Conservation (phyloP, 2,797 vertebrate species). For the Ptychadena robeensis region DNA sequence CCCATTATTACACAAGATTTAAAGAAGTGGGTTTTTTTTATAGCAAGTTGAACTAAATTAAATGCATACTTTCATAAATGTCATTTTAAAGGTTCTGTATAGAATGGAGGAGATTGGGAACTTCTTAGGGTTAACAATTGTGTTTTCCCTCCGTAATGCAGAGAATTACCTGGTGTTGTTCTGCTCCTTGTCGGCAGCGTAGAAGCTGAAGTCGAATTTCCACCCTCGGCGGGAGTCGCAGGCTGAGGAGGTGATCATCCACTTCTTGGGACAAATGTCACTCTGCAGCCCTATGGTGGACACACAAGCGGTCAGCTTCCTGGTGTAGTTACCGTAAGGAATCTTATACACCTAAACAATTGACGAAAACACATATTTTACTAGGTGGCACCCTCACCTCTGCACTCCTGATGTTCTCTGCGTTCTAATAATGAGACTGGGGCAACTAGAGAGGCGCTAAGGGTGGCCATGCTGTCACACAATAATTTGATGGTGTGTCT, state of each 20-base stretch:
- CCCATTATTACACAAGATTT: no score
- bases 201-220: conserved; percentile 93
- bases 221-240: conserved; percentile 89
- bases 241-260: conserved; percentile 90
- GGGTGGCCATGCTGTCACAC: neutral
- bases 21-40: no score
- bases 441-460: neutral
- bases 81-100: no score
- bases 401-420: conserved; percentile 8
- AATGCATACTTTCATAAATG: no score
- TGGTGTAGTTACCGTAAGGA: conserved; percentile 93
- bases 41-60: no score
- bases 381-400: conserved; percentile 32
- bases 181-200: conserved; percentile 84
- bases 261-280: conserved; percentile 84
- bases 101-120: no score
- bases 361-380: conserved; percentile 79
- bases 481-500: neutral
- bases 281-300: conserved; percentile 90
- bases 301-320: conserved; percentile 94
- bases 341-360: conserved; percentile 91
- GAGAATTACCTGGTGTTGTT: conserved; percentile 81
- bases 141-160: neutral
- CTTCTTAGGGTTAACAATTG: no score
- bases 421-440: neutral